A percentile compares a stretch with the other conserved stretches of the same genome.
These are phyloP conservation scores for Cephalophus harveyi DNA, from an alignment of 2,113 vertebrate species.

Conservation along the genomic window DNA sequence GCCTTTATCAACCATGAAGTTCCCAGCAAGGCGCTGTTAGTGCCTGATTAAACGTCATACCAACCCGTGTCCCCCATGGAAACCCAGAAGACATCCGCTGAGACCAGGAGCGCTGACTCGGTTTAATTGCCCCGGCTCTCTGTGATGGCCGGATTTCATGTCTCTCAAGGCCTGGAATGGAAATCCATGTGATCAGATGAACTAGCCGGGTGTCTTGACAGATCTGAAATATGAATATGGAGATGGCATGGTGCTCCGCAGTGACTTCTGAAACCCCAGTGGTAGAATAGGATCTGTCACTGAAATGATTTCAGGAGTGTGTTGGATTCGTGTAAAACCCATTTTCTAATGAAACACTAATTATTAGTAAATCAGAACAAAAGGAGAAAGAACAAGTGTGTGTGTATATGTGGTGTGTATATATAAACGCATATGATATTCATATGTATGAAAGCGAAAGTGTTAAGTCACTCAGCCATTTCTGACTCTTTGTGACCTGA, in stretches of 20 bases:
- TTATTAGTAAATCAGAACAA: constrained; percentile 77
- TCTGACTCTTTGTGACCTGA: neutral
- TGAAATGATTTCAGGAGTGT: constrained; percentile 72
- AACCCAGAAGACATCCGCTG: constrained; percentile 82
- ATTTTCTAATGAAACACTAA: constrained; percentile 73
- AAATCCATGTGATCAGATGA: constrained; percentile 79
- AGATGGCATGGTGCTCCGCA: constrained; percentile 77
- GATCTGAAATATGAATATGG: constrained; percentile 84
- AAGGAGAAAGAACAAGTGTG: neutral
- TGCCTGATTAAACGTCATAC: constrained; percentile 85
- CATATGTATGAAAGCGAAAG: neutral
- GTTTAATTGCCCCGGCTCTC: constrained; percentile 82
- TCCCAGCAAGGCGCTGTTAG: constrained; percentile 85
- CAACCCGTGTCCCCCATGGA: constrained; percentile 80
- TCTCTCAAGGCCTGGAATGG: constrained; percentile 79
- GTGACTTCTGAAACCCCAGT: constrained; percentile 71
- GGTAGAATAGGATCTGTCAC: constrained; percentile 74
- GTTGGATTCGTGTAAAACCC: constrained; percentile 62
- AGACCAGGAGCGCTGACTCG: constrained; percentile 79
- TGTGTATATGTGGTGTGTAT: neutral
- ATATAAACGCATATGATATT: neutral
- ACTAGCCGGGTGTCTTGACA: constrained; percentile 78
- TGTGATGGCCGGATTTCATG: constrained; percentile 79
- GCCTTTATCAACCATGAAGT: constrained; percentile 84
- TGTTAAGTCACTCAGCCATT: neutral